A percentile compares a stretch with the other conserved stretches of the same genome.
Conservation (phyloP, 2,888 invertebrate species). For the Calliopum simillimum region DNA sequence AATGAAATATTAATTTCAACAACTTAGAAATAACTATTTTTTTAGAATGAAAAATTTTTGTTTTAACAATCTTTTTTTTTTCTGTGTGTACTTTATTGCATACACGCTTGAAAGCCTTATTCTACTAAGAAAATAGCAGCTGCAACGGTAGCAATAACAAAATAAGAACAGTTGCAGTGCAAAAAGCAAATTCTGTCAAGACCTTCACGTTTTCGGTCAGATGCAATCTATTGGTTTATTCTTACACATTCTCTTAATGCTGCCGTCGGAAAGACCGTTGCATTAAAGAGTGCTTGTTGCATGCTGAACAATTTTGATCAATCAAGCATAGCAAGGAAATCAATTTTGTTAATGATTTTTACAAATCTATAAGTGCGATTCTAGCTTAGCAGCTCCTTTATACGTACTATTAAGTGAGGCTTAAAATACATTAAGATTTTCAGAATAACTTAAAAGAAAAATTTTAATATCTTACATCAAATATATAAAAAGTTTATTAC, state of each 20-base stretch:
- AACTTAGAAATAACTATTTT: no score
- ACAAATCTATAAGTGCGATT: not conserved
- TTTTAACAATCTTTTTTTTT: no score
- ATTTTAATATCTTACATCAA: no score
- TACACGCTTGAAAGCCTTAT: no score
- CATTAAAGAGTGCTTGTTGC: not conserved
- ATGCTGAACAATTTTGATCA: conserved; percentile 5
- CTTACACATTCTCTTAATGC: not conserved
- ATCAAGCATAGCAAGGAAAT: conserved; percentile 12
- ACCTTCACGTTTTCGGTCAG: conserved; percentile 45
- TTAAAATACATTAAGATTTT: no score
- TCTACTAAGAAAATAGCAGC: not conserved
- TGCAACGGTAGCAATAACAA: not conserved
- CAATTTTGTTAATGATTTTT: conserved; percentile 8
- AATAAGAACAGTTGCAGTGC: not conserved
- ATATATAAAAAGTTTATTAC: no score
- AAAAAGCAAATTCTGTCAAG: conserved; percentile 44
- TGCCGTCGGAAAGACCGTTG: not conserved
- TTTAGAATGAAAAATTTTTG: no score
- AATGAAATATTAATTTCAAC: no score
- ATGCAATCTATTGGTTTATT: conserved; percentile 13
- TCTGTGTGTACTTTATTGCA: no score
- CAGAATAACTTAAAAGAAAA: no score
- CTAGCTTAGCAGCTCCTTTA: no score
- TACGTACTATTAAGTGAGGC: no score